Conservation (phyloP, 1,140 invertebrate species). For the Platorchestia sp. region DNA sequence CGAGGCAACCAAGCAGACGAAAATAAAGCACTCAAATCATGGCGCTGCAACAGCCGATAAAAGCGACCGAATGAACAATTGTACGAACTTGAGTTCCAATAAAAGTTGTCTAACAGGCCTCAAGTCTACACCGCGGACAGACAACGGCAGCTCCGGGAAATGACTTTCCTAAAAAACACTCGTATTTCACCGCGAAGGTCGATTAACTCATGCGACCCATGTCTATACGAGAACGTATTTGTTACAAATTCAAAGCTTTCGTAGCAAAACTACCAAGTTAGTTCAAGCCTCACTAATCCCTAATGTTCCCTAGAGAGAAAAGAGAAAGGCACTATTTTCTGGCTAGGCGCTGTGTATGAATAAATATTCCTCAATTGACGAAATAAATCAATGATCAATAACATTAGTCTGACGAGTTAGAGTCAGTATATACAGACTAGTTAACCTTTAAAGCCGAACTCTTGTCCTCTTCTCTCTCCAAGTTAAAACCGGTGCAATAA, state of each 20-base stretch:
- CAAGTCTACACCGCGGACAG: background rate
- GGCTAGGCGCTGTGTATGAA: too few relatives aligned
- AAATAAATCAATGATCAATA: too few relatives aligned
- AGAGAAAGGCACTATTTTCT: too few relatives aligned
- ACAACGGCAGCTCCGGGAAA: background rate
- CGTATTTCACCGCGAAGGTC: background rate
- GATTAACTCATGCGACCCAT: background rate
- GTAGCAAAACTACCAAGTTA: too few relatives aligned
- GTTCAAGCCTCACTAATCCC: too few relatives aligned
- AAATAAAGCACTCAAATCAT: slow-evolving; percentile 52
- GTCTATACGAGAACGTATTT: background rate
- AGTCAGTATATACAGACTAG: too few relatives aligned
- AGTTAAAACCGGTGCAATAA: too few relatives aligned
- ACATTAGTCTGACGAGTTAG: too few relatives aligned
- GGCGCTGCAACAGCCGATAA: slow-evolving; percentile 15
- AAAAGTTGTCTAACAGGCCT: background rate
- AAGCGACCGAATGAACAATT: slow-evolving; percentile 30
- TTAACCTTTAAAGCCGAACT: too few relatives aligned
- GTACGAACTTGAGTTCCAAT: background rate
- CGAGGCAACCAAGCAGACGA: background rate
- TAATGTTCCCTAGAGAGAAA: too few relatives aligned
- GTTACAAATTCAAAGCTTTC: background rate
- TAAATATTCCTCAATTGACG: too few relatives aligned
- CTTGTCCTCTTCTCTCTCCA: too few relatives aligned
- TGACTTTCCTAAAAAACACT: background rate